Percentiles rank a stretch among this genome's conserved stretches.
Conservation (phyloP, 2,888 invertebrate species). For the Conomelus anceps region DNA sequence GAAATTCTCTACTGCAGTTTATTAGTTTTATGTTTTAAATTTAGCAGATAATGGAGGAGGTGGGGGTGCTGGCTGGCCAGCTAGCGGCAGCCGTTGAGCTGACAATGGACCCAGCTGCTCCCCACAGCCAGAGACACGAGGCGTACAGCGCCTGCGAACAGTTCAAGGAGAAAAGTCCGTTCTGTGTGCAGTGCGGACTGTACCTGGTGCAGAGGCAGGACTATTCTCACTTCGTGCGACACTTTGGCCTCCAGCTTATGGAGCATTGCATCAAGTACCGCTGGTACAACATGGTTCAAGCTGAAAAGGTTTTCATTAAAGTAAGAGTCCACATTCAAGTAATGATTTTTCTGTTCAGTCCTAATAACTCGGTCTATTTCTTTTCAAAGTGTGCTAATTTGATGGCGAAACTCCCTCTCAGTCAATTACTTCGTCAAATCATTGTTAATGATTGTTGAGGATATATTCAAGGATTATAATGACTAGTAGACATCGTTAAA, state of each 20-base stretch:
- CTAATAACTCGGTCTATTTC: too few relatives aligned
- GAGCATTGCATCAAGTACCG: conserved; percentile 89
- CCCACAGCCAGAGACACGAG: conserved; percentile 67
- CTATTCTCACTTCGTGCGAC: conserved; percentile 71
- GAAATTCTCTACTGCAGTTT: too few relatives aligned
- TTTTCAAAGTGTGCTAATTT: neutral
- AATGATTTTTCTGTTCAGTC: too few relatives aligned
- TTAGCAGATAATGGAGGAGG: conserved; percentile 30
- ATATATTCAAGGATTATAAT: too few relatives aligned
- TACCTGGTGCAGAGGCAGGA: conserved; percentile 67
- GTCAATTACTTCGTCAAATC: too few relatives aligned
- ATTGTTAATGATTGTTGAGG: too few relatives aligned
- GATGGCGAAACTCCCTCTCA: neutral
- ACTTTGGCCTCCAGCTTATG: conserved; percentile 87
- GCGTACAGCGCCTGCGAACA: conserved; percentile 79
- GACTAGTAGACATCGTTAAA: too few relatives aligned
- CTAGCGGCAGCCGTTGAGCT: conserved; percentile 74
- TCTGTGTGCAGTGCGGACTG: conserved; percentile 82
- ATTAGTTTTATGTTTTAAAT: neutral
- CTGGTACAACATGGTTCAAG: conserved; percentile 82
- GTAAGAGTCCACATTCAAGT: conserved; percentile 41
- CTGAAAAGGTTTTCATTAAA: conserved; percentile 84
- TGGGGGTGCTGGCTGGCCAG: conserved; percentile 31
- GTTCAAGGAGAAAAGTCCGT: conserved; percentile 54
- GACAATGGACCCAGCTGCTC: conserved; percentile 70